Percentiles rank a stretch among this genome's conserved stretches.
These are phyloP conservation scores for Phallusia fumigata DNA, from an alignment of 23 tunicate genomes.

Conservation along the genomic window DNA sequence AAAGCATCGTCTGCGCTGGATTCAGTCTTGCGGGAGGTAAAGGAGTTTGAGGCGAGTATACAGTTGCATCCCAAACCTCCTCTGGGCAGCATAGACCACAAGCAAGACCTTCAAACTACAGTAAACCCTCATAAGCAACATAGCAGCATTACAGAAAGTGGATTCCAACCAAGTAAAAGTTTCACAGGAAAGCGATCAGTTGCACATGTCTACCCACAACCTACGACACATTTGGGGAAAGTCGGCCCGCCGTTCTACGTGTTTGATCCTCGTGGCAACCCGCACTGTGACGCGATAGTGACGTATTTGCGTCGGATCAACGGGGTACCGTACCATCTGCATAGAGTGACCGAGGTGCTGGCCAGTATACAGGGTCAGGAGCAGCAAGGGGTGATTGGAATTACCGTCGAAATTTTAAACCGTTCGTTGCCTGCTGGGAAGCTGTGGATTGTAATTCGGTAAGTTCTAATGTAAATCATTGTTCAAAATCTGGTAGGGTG, in stretches of 20 bases:
- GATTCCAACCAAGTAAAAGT: not conserved
- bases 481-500: too few species aligned
- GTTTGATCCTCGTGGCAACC: constrained; percentile 54
- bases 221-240: not conserved
- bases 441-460: constrained; percentile 81
- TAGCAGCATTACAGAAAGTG: not conserved
- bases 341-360: not conserved
- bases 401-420: constrained; percentile 43
- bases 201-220: constrained; percentile 49
- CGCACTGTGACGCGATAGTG: constrained; percentile 52
- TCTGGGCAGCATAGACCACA: not conserved
- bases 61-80: not conserved
- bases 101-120: too few species aligned
- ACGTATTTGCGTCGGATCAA: not conserved
- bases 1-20: not conserved
- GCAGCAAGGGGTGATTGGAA: too few species aligned
- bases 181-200: constrained; percentile 12
- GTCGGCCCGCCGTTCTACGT: constrained; percentile 43
- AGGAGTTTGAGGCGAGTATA: not conserved
- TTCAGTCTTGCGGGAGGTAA: not conserved
- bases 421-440: constrained; percentile 25
- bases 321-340: not conserved
- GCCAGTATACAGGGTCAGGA: not conserved
- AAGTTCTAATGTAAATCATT: too few species aligned
- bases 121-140: not conserved